phyloP scores from a whole-genome alignment of 2,113 vertebrate species.

The Corapipo altera region DNA sequence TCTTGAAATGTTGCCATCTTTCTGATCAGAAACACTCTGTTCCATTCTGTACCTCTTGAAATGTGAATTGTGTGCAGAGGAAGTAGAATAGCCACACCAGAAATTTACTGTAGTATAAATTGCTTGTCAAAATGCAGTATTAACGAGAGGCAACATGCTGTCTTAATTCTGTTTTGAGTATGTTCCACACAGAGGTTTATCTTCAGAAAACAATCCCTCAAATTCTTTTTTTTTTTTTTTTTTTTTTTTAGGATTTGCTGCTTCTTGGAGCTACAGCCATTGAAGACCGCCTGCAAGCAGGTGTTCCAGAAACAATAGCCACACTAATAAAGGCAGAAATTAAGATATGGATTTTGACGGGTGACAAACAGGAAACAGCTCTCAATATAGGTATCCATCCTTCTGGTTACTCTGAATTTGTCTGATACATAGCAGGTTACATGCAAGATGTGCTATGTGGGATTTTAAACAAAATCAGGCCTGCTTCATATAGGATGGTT shows the following conservation, averaged over 20 bases:
- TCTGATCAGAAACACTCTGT: background rate
- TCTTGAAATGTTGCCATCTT: slow-evolving; percentile 18
- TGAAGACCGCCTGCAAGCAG: slow-evolving; percentile 92
- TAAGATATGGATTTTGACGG: slow-evolving; percentile 96
- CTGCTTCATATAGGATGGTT: background rate
- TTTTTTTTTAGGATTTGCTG: slow-evolving; percentile 77
- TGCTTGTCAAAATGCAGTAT: background rate
- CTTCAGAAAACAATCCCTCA: background rate
- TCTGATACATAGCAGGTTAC: background rate
- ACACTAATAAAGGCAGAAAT: slow-evolving; percentile 92
- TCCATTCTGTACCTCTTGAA: background rate
- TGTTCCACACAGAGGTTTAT: background rate
- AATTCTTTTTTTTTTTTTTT: background rate
- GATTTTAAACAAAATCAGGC: background rate
- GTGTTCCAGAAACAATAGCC: slow-evolving; percentile 95
- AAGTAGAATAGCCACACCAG: background rate
- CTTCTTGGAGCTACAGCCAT: slow-evolving; percentile 95
- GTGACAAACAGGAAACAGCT: slow-evolving; percentile 97
- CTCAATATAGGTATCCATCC: slow-evolving; percentile 88
- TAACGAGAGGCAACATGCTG: background rate
- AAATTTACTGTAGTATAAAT: background rate
- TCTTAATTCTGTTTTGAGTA: background rate
- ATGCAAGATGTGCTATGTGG: background rate
- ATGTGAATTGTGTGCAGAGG: background rate
- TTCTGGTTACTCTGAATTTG: background rate